Percentiles rank a stretch among this genome's conserved stretches.
These are phyloP conservation scores for Oscheius sp. DNA, from an alignment of 2,888 invertebrate species.

Conservation along the genomic window DNA sequence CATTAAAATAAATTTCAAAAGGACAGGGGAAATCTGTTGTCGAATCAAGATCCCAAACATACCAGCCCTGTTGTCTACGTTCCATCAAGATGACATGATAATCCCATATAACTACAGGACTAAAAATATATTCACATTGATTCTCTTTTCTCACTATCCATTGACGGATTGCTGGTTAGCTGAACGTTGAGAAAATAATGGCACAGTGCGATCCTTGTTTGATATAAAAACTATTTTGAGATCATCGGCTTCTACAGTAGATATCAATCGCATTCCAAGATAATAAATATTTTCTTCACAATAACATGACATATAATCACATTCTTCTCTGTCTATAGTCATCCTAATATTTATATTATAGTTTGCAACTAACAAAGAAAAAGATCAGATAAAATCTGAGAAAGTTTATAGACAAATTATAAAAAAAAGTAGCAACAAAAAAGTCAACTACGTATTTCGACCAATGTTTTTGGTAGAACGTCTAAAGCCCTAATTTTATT, in stretches of 20 bases:
- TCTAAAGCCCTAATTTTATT: too few relatives aligned
- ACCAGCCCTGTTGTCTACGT: neutral
- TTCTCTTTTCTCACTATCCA: neutral
- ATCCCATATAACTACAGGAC: conserved; percentile 49
- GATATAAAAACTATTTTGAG: conserved; percentile 46
- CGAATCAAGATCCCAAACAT: conserved; percentile 48
- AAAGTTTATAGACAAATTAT: too few relatives aligned
- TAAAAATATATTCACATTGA: too few relatives aligned
- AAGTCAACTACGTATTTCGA: too few relatives aligned
- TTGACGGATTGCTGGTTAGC: neutral
- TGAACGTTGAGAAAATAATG: conserved; percentile 39
- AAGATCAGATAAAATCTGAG: too few relatives aligned
- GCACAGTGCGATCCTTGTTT: conserved; percentile 33
- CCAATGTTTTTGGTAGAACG: too few relatives aligned
- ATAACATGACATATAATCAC: conserved; percentile 39
- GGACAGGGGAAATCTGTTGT: conserved; percentile 34
- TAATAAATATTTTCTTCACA: conserved; percentile 56
- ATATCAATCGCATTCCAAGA: conserved; percentile 12
- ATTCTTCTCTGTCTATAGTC: conserved; percentile 3
- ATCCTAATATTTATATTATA: too few relatives aligned
- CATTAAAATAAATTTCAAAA: conserved; percentile 23
- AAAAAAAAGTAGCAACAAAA: too few relatives aligned
- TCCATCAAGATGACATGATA: conserved; percentile 52
- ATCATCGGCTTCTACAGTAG: conserved; percentile 7
- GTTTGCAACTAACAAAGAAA: too few relatives aligned